Evolutionary conservation across 2,113 vertebrate species (phyloP).

Genomic region (Poecilia latipinna): DNA sequence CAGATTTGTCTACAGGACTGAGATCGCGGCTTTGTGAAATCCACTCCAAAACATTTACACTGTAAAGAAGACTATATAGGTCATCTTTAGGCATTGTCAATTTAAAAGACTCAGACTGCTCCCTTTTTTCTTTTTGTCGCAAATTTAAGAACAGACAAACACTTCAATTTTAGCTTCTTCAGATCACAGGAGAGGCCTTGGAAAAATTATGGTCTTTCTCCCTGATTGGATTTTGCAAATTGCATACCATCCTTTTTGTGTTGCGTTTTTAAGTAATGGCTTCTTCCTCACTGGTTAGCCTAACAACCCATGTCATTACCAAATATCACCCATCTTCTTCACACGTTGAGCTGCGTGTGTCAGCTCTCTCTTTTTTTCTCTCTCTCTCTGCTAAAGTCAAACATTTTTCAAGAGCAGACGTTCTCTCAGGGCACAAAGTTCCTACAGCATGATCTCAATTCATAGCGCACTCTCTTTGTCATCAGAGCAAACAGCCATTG

Average conservation of each 20-base stretch:
- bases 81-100: background rate
- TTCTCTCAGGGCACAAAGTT: slow-evolving; percentile 37
- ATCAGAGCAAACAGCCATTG: slow-evolving; percentile 55
- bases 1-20: background rate
- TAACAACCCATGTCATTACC: too few species aligned
- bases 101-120: background rate
- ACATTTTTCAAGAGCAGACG: slow-evolving; percentile 11
- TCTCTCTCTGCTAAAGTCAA: slow-evolving; percentile 21
- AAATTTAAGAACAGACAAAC: too few species aligned
- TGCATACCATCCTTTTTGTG: too few species aligned
- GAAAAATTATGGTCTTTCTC: too few species aligned
- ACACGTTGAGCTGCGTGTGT: slow-evolving; percentile 2
- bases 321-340: background rate
- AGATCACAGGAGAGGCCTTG: too few species aligned
- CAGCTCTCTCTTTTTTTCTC: background rate
- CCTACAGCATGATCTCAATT: slow-evolving; percentile 57
- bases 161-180: too few species aligned
- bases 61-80: background rate
- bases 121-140: too few species aligned
- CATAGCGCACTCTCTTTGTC: slow-evolving; percentile 67
- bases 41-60: background rate
- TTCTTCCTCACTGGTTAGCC: too few species aligned
- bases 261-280: too few species aligned
- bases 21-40: background rate
- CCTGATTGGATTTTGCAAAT: too few species aligned